A percentile compares a stretch with the other conserved stretches of the same genome.
These are phyloP conservation scores for Baronia brevicornis DNA, from an alignment of 2,888 invertebrate species.

Conservation along the genomic window DNA sequence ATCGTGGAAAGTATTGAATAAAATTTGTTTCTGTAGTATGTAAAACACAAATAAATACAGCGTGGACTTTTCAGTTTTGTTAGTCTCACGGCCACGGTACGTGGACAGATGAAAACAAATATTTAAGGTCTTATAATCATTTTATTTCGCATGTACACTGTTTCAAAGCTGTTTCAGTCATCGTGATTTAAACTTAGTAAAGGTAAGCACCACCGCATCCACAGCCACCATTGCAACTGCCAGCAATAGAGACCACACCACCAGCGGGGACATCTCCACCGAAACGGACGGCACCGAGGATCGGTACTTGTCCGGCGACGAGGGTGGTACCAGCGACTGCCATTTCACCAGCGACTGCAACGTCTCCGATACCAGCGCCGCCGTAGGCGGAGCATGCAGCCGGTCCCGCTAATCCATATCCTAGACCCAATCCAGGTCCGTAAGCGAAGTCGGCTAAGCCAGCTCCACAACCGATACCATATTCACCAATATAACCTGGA, in stretches of 20 bases:
- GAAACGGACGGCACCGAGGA: slow-evolving; percentile 31
- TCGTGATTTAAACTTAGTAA: slow-evolving; percentile 1
- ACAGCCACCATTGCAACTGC: slow-evolving; percentile 25
- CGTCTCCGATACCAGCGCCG: slow-evolving; percentile 23
- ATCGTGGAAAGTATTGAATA: too few relatives aligned
- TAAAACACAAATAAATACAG: too few relatives aligned
- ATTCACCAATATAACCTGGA: slow-evolving; percentile 1
- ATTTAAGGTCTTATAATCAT: too few relatives aligned
- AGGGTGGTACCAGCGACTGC: slow-evolving; percentile 28
- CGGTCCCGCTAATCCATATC: slow-evolving; percentile 11
- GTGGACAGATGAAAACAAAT: too few relatives aligned
- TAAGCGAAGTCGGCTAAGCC: slow-evolving; percentile 9
- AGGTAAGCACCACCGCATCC: slow-evolving; percentile 9
- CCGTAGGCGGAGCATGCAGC: slow-evolving; percentile 17
- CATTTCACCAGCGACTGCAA: slow-evolving; percentile 27
- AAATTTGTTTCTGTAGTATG: too few relatives aligned
- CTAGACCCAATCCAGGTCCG: slow-evolving; percentile 7
- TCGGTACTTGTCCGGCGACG: slow-evolving; percentile 30
- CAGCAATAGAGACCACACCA: slow-evolving; percentile 28
- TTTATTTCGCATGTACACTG: too few relatives aligned
- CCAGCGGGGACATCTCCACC: slow-evolving; percentile 29
- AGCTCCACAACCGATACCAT: slow-evolving; percentile 3
- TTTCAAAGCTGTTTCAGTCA: too few relatives aligned
- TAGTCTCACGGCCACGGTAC: too few relatives aligned
- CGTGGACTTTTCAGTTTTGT: too few relatives aligned